Conservation (phyloP, 1,140 invertebrate species). For the Aplysia californica region DNA sequence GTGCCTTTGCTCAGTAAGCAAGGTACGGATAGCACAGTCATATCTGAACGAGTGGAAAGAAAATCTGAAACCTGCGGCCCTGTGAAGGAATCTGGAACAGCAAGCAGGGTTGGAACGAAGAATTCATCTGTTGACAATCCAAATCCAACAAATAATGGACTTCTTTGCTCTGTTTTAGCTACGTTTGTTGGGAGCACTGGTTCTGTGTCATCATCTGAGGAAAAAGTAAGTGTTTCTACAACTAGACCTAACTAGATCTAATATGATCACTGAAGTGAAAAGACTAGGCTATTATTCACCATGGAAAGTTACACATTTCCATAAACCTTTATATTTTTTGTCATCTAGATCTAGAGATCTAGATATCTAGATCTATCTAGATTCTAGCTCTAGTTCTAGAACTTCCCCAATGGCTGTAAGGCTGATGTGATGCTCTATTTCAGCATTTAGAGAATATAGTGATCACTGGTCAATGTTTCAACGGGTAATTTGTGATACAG, state of each 20-base stretch:
- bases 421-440: too few species aligned
- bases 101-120: neutral
- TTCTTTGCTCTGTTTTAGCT: slow-evolving; percentile 1
- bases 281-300: too few species aligned
- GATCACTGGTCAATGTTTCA: too few species aligned
- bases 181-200: neutral
- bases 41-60: neutral
- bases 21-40: neutral
- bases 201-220: too few species aligned
- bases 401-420: too few species aligned
- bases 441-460: too few species aligned
- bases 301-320: neutral
- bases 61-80: neutral
- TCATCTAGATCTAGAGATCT: too few species aligned
- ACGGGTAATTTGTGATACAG: too few species aligned
- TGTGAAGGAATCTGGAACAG: neutral
- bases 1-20: neutral
- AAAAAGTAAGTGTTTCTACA: neutral
- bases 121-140: neutral
- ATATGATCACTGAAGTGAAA: neutral
- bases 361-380: too few species aligned
- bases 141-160: neutral
- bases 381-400: too few species aligned
- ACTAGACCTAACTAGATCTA: neutral
- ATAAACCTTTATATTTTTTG: neutral